Evolutionary conservation across 2,888 invertebrate genomes (phyloP).

Genomic region (Limulus polyphemus): DNA sequence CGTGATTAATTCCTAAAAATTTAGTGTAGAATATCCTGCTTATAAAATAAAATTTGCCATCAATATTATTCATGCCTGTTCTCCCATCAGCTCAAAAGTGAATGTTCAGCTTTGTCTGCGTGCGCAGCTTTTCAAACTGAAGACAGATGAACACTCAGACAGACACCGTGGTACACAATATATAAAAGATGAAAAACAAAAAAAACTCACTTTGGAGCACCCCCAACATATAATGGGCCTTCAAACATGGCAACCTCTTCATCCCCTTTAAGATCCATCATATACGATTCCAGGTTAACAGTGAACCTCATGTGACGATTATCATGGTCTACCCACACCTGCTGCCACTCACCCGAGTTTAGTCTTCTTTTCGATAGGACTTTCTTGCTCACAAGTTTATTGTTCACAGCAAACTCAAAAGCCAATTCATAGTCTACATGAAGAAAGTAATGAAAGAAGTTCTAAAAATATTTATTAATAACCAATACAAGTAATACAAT

Average conservation of each 20-base stretch:
- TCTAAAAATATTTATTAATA: neutral
- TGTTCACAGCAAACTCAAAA: conserved; percentile 78
- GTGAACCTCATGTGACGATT: conserved; percentile 84
- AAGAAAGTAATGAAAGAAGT: conserved; percentile 16
- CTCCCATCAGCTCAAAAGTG: too few relatives aligned
- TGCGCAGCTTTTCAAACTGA: too few relatives aligned
- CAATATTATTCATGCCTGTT: too few relatives aligned
- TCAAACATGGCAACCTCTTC: conserved; percentile 86
- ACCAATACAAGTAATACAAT: neutral
- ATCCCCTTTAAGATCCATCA: conserved; percentile 68
- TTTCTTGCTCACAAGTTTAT: conserved; percentile 63
- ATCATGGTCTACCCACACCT: conserved; percentile 89
- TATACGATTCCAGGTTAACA: conserved; percentile 77
- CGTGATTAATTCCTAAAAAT: too few relatives aligned
- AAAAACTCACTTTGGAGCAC: conserved; percentile 71
- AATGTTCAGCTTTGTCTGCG: too few relatives aligned
- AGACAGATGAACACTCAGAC: neutral
- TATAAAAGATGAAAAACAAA: conserved; percentile 1
- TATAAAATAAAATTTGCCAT: too few relatives aligned
- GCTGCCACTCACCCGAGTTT: conserved; percentile 91
- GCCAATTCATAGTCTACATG: conserved; percentile 63
- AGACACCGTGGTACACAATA: neutral
- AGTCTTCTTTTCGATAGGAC: conserved; percentile 68
- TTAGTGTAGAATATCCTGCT: too few relatives aligned
- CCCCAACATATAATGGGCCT: conserved; percentile 77